A percentile compares a stretch with the other conserved stretches of the same genome.
Evolutionary conservation across 2,113 vertebrate genomes (phyloP).

Genomic region (Orthochromis malagaraziensis): DNA sequence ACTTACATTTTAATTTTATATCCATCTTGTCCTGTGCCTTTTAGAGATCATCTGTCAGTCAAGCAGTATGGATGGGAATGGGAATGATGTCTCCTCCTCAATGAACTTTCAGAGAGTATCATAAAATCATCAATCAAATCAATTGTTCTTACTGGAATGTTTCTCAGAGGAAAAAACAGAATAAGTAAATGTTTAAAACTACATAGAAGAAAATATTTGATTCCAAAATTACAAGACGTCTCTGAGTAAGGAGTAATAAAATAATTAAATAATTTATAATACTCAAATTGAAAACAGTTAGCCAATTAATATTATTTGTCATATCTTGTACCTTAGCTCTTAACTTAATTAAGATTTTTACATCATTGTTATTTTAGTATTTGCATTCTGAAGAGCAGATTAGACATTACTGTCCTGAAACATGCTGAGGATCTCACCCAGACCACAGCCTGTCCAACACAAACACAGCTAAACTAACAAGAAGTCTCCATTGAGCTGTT

Average conservation of each 20-base stretch:
- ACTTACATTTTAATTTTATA: background rate
- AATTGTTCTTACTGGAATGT: background rate
- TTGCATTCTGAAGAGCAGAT: background rate
- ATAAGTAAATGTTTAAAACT: background rate
- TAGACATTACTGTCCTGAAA: background rate
- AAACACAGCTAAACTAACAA: constrained; percentile 32
- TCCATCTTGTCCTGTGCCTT: background rate
- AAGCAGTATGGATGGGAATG: background rate
- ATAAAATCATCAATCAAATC: background rate
- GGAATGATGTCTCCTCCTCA: background rate
- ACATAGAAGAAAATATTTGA: background rate
- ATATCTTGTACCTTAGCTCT: background rate
- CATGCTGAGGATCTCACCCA: background rate
- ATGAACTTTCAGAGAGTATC: background rate
- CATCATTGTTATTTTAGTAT: background rate
- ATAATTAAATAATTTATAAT: background rate
- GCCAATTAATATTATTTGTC: background rate
- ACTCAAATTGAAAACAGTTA: background rate
- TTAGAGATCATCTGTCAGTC: constrained; percentile 9
- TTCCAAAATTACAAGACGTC: background rate
- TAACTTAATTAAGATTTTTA: background rate
- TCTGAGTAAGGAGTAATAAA: background rate
- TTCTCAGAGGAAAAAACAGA: background rate
- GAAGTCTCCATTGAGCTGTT: background rate
- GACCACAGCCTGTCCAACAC: background rate